Conservation (phyloP, 2,113 vertebrate genomes). For the Albula goreensis region DNA sequence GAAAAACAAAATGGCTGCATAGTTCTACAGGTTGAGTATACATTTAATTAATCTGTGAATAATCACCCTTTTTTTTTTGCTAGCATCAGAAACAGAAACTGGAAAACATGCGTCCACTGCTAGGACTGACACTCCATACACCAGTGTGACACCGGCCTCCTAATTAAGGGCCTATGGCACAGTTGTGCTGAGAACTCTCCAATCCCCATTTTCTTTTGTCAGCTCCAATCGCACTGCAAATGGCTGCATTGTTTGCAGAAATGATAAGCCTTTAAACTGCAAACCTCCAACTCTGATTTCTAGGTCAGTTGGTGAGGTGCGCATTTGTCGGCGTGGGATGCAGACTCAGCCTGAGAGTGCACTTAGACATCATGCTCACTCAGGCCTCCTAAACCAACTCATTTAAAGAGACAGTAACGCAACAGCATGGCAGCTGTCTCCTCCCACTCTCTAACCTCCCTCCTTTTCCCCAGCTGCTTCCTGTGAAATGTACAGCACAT, state of each 20-base stretch:
- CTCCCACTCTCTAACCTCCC: too few species aligned
- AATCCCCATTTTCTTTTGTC: not conserved
- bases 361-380: not conserved
- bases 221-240: not conserved
- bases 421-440: too few species aligned
- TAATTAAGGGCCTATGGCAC: not conserved
- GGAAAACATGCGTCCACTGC: not conserved
- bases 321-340: not conserved
- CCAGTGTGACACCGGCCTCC: not conserved
- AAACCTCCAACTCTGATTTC: constrained; percentile 15
- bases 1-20: not conserved
- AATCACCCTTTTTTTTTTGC: not conserved
- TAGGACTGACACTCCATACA: not conserved
- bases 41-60: not conserved
- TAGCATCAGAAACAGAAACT: not conserved
- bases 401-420: not conserved
- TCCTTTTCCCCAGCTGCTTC: too few species aligned
- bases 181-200: not conserved
- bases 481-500: too few species aligned
- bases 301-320: constrained; percentile 32
- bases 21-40: not conserved
- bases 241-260: constrained; percentile 15
- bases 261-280: constrained; percentile 12
- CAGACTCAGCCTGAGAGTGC: not conserved
- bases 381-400: not conserved